Evolutionary conservation across 2,113 vertebrate species (phyloP), one percentile per base, ranked within the genome.

Genomic region (Ploceus nigricollis): DNA sequence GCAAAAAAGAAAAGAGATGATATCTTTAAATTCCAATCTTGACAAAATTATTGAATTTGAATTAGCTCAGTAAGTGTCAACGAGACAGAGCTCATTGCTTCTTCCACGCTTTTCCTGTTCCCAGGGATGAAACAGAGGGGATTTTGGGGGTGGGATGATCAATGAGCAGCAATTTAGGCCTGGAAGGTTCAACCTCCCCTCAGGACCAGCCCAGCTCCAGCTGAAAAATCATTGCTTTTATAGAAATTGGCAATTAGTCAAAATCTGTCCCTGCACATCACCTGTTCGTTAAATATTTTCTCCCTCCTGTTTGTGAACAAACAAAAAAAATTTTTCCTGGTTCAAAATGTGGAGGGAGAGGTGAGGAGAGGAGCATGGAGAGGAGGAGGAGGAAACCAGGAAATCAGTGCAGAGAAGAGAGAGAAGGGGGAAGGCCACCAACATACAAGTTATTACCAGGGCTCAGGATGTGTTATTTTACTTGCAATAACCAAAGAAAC

Each of bases 211-310:
- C 44, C 54, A 73, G 31, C 60, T 73, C 64, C 54, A 23, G 40
- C 70, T 70, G 56, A 47, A 57, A 42, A 22, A 30, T 25, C 3
- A 10, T 40, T 68, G 42, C 44, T 80, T 44, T 72, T 11, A 6
- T 1, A 64, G 28, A 50, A 58, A 60, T 28, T 9, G 4, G 35
- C 12, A 58, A 2, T 21, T 4, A 22, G 11, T 22, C 2, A 2
- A 31, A 51, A 45, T 42, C 30, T 63, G 13, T 31, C 50, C 33
- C 0, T 31, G 50, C 50, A 5, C 25, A 0, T 64, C 28, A 35
- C 37, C 70, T 25, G 23, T 7, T 33, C 14, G 2, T 24, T 60
- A 37, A 25, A 28, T 40, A 39, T 54, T 24, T 71, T 72, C 40
- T 69, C 9, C 31, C 9, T 45, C 33, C 14, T 75, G 28, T 40